Base-by-base conservation (phyloP, 2,797 vertebrate genomes). In the Crocidura indochinensis region DNA sequence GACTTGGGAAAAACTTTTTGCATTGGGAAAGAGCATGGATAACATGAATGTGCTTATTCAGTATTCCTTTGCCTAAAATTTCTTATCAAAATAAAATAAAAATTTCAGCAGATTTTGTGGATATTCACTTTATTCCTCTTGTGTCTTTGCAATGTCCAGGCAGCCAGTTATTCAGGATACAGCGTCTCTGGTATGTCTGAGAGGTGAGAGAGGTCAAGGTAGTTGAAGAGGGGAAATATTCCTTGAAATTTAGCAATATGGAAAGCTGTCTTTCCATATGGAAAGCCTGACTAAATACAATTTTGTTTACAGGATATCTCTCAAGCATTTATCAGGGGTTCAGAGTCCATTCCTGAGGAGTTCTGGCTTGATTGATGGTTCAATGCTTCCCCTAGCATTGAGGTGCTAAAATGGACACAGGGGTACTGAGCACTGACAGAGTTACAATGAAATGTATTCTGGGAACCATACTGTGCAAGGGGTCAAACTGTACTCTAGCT, bases 1-100 rank as follows among this genome's bases (percentile, higher is more conserved):
- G 19, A 88, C 62, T 73, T 69, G 15, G 56, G 26, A 78, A 49
- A 11, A 90, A 38, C 78, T 73, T 76, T 88, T 10, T 80, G 24
- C 71, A 38, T 71, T n/a, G 47, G 46, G 19, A 89, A 75, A 80
- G 77, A 62, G 6, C 46, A 86, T 73, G 38, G 29, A 27, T 78
- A n/a, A 51, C 22, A 8, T 29, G 51, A 86, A 49, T 53, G 12
- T 86, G 71, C 27, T 38, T 65, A 74, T 94, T 53, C 60, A 60
- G 22, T 73, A 49, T 5, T 31, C 26, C n/a, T 77, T 77, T 86
- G 46, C 49, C 24, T 65, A 27, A 86, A 51, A 4, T 31, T 6
- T 65, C 10, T 19, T 22, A 46, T 65, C 69, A 64, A 10, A 69
- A 38, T 38, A 38, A 47, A 77, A 67, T 49, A 79, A 56, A 24